Conservation (phyloP, 2,888 invertebrate genomes). For the Eristalis arbustorum region DNA sequence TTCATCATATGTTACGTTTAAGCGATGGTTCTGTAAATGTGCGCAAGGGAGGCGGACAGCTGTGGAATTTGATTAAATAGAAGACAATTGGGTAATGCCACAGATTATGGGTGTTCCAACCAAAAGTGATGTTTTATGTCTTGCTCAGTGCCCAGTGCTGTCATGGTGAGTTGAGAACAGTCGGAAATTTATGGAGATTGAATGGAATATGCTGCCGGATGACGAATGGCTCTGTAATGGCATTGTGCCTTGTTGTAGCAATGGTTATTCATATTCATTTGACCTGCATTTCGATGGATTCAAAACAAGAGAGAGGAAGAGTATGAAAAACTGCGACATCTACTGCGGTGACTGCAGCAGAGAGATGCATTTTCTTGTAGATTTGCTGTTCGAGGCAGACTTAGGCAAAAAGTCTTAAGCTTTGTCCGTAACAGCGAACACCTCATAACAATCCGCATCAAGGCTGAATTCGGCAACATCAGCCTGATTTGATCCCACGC, state of each 20-base stretch:
- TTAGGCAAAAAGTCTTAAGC: no score
- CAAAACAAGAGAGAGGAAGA: no score
- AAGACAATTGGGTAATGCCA: conserved; percentile 17
- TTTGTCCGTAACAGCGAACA: no score
- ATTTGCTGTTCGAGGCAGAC: no score
- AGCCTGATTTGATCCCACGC: no score
- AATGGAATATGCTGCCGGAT: background rate
- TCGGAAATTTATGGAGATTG: background rate
- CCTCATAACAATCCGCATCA: no score
- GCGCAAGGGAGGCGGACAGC: background rate
- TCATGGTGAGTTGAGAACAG: background rate
- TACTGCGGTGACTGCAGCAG: no score
- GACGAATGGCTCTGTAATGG: background rate
- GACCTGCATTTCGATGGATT: no score
- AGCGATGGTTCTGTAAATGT: conserved; percentile 24
- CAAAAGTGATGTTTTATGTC: background rate
- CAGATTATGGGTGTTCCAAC: background rate
- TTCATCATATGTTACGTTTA: conserved; percentile 27
- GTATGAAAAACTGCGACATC: no score
- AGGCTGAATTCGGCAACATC: no score
- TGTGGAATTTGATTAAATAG: conserved; percentile 31
- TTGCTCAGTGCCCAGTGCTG: background rate
- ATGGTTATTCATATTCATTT: no score
- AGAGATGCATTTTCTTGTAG: no score
- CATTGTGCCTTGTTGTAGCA: background rate